Evolutionary conservation across 2,888 invertebrate genomes (phyloP).

Genomic region (Trichogramma dendrolimi): DNA sequence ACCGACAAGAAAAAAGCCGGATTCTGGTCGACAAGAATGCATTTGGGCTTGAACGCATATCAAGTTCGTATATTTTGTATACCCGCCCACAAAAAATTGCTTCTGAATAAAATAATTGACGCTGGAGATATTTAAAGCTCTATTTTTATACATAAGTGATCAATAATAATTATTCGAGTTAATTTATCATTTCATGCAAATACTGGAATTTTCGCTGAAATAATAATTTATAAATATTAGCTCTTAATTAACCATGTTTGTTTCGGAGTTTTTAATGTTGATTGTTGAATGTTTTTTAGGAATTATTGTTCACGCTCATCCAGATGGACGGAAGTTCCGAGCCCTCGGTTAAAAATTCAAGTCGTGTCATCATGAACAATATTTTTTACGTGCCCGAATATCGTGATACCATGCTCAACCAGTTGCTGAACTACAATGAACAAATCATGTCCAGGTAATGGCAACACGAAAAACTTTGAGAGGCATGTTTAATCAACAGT

Average conservation of each 20-base stretch:
- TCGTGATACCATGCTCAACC: conserved; percentile 79
- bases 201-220: conserved; percentile 1
- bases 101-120: neutral
- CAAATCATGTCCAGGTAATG: conserved; percentile 78
- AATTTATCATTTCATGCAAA: conserved; percentile 13
- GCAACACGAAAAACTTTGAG: conserved; percentile 30
- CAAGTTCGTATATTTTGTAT: conserved; percentile 46
- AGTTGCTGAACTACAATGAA: conserved; percentile 79
- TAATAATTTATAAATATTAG: conserved; percentile 4
- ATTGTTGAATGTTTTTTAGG: conserved; percentile 55
- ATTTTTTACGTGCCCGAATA: conserved; percentile 93
- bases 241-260: neutral
- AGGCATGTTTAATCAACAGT: conserved; percentile 16
- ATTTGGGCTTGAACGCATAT: conserved; percentile 74
- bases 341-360: conserved; percentile 68
- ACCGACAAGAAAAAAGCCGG: conserved; percentile 80
- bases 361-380: conserved; percentile 83
- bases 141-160: neutral
- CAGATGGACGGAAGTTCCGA: conserved; percentile 77
- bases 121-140: neutral
- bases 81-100: neutral
- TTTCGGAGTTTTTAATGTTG: neutral
- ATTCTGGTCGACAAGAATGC: conserved; percentile 80
- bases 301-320: conserved; percentile 77
- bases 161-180: conserved; percentile 30